phyloP scores from a whole-genome alignment of 1,140 invertebrate genomes.

The Atta texana region DNA sequence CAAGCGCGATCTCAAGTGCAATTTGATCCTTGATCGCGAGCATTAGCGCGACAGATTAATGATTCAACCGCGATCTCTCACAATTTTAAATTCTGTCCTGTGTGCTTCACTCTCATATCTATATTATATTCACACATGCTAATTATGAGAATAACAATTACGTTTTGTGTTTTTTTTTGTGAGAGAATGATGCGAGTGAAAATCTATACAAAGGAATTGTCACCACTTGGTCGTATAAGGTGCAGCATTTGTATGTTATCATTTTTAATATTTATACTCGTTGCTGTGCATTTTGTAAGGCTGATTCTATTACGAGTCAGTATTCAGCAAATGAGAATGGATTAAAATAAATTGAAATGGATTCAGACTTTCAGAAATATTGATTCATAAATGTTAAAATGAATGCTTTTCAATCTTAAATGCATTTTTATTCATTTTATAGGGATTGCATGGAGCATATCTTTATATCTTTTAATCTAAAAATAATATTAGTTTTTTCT shows the following conservation, averaged over 20 bases:
- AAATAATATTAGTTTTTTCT: no score
- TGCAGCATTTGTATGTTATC: conserved; percentile 36
- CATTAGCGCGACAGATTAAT: background rate
- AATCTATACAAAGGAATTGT: background rate
- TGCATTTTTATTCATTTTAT: no score
- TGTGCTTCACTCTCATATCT: no score
- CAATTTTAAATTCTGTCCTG: background rate
- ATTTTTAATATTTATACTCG: conserved; percentile 38
- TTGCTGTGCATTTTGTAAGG: no score
- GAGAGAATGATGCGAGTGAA: background rate
- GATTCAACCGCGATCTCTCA: background rate
- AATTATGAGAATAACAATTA: background rate
- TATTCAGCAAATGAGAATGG: no score
- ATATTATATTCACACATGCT: background rate
- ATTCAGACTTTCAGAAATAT: no score
- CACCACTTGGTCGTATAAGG: background rate
- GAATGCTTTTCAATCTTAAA: no score
- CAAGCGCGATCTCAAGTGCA: background rate
- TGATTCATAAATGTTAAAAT: no score
- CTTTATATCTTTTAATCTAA: no score
- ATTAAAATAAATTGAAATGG: no score
- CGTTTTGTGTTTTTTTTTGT: background rate
- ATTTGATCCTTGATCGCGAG: background rate
- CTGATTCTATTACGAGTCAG: no score
- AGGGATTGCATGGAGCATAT: no score